Evolutionary conservation across 2,797 vertebrate genomes (phyloP).

Genomic region (Crocodylus rhombifer): DNA sequence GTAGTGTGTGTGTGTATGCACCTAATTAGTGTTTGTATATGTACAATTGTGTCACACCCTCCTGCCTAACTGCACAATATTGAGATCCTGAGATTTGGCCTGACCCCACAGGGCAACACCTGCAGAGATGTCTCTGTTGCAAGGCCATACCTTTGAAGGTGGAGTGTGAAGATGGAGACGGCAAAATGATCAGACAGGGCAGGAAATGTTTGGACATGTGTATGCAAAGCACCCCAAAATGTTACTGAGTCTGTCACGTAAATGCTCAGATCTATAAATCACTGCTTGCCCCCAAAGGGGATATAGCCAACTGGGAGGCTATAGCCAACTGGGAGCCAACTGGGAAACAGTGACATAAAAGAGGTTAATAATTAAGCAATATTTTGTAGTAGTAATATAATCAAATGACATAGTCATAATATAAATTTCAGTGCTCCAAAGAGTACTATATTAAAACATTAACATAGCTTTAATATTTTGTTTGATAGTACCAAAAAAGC

Average conservation of each 20-base stretch:
- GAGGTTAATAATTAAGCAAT: neutral
- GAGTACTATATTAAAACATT: neutral
- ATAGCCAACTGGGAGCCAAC: neutral
- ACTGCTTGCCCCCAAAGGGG: neutral
- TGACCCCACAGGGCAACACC: neutral
- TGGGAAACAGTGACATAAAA: neutral
- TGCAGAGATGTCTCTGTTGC: neutral
- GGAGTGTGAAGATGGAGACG: accelerated
- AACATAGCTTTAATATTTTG: neutral
- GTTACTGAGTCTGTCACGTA: neutral
- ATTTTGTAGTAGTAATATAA: neutral
- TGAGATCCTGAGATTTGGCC: too few relatives aligned
- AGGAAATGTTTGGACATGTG: neutral
- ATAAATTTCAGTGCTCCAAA: neutral
- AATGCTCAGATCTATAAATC: neutral
- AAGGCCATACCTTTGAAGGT: accelerated
- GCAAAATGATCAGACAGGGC: neutral
- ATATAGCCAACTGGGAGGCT: neutral
- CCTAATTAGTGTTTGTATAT: too few relatives aligned
- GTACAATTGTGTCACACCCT: too few relatives aligned
- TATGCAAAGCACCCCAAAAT: neutral
- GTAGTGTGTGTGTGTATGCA: too few relatives aligned
- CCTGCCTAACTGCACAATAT: too few relatives aligned
- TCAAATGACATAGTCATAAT: neutral
- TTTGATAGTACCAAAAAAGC: neutral